Evolutionary conservation across 1,140 invertebrate genomes (phyloP).

Genomic region (Procambarus clarkii): DNA sequence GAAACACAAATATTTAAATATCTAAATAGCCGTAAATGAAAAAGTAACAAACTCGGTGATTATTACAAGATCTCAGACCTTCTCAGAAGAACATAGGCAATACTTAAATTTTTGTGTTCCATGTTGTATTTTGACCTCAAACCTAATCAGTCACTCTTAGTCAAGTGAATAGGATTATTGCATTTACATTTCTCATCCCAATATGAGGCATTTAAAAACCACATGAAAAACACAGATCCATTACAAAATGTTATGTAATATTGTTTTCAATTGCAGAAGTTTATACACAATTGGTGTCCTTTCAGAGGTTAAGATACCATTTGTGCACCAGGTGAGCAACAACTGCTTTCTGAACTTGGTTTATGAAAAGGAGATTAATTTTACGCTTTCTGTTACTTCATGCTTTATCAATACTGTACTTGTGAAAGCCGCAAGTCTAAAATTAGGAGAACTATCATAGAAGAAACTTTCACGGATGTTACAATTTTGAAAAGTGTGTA

Average conservation of each 20-base stretch:
- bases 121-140: not conserved
- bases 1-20: not conserved
- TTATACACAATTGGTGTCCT: not conserved
- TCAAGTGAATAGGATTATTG: not conserved
- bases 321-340: not conserved
- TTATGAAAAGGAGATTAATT: not conserved
- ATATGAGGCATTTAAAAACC: not conserved
- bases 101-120: not conserved
- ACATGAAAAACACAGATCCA: not conserved
- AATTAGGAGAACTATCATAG: not conserved
- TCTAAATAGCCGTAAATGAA: not conserved
- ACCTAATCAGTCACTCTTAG: not conserved
- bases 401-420: not conserved
- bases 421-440: not conserved
- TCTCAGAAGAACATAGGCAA: not conserved
- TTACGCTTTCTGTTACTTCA: not conserved
- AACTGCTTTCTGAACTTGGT: not conserved
- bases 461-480: not conserved
- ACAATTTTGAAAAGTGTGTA: not conserved
- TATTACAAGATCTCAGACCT: not conserved
- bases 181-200: not conserved
- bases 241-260: not conserved
- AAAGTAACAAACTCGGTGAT: not conserved
- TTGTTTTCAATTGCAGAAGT: not conserved
- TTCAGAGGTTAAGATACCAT: not conserved